Percentiles rank a stretch among this genome's conserved stretches.
Conservation (phyloP, 2,113 vertebrate species). For the Cranoglanis bouderius region DNA sequence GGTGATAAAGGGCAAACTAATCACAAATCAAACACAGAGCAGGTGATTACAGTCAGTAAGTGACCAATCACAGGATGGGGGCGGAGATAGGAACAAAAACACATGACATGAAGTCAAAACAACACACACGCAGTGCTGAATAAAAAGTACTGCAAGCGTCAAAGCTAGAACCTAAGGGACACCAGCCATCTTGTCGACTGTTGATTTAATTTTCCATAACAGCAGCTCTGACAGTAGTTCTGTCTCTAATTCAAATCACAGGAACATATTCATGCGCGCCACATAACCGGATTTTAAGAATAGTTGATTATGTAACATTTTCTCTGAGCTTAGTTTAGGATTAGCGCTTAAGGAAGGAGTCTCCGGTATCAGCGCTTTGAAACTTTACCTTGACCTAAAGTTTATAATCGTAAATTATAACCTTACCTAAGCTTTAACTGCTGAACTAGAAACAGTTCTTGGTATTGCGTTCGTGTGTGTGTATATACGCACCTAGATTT, state of each 20-base stretch:
- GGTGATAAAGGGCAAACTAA: neutral
- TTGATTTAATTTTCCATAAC: no score
- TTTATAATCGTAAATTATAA: neutral
- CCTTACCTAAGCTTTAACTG: neutral
- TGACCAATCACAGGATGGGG: neutral
- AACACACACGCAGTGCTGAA: no score
- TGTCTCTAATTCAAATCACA: no score
- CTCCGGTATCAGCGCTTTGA: neutral
- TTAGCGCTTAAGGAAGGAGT: neutral
- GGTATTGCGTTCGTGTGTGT: neutral
- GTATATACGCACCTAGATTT: no score
- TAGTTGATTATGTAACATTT: neutral
- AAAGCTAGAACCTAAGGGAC: no score
- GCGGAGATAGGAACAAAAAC: neutral
- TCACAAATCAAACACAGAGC: neutral
- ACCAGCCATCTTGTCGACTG: no score
- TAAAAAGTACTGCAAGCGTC: no score
- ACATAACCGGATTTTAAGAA: no score
- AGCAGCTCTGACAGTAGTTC: no score
- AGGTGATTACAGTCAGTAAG: neutral
- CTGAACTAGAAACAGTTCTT: neutral
- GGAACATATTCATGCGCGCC: no score
- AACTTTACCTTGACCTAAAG: no score
- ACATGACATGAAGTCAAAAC: no score
- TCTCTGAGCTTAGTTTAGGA: neutral